A percentile compares a stretch with the other conserved stretches of the same genome.
These are phyloP conservation scores for Drosophila anomalipes DNA, from an alignment of 2,888 invertebrate genomes.

Conservation along the genomic window DNA sequence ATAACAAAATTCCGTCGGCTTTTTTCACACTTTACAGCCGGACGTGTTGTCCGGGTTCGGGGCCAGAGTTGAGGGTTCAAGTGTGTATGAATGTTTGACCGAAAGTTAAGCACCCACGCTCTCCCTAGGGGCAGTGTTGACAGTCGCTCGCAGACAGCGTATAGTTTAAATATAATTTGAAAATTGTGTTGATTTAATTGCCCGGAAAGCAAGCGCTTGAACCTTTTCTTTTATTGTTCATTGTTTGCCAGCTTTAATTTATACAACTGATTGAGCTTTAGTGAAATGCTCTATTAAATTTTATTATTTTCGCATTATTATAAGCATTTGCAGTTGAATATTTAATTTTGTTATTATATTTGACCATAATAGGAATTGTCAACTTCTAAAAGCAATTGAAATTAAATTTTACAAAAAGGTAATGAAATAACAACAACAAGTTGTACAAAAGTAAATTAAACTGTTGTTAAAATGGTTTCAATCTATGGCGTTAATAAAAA, in stretches of 20 bases:
- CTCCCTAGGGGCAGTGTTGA: slow-evolving; percentile 4
- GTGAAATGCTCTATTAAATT: slow-evolving; percentile 37
- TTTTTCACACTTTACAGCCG: slow-evolving; percentile 74
- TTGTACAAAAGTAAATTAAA: too few species aligned
- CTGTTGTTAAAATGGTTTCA: background rate
- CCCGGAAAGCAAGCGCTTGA: slow-evolving; percentile 64
- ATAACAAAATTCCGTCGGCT: slow-evolving; percentile 71
- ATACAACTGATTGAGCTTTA: slow-evolving; percentile 63
- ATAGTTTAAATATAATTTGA: slow-evolving; percentile 78
- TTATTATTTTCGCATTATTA: slow-evolving; percentile 5
- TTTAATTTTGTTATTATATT: background rate
- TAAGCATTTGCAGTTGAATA: background rate
- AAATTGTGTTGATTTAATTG: slow-evolving; percentile 81
- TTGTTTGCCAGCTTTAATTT: slow-evolving; percentile 45
- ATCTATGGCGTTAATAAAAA: background rate
- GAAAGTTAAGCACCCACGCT: slow-evolving; percentile 59
- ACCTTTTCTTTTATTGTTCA: slow-evolving; percentile 37
- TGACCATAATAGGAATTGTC: background rate
- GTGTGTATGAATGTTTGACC: slow-evolving; percentile 56
- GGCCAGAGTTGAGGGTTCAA: slow-evolving; percentile 67
- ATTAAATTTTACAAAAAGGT: background rate
- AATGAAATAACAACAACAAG: background rate
- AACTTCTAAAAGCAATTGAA: background rate
- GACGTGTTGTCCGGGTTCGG: slow-evolving; percentile 46
- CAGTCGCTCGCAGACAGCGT: slow-evolving; percentile 18